phyloP scores from a whole-genome alignment of 2,888 invertebrate genomes.

The Exocentrus adspersus region DNA sequence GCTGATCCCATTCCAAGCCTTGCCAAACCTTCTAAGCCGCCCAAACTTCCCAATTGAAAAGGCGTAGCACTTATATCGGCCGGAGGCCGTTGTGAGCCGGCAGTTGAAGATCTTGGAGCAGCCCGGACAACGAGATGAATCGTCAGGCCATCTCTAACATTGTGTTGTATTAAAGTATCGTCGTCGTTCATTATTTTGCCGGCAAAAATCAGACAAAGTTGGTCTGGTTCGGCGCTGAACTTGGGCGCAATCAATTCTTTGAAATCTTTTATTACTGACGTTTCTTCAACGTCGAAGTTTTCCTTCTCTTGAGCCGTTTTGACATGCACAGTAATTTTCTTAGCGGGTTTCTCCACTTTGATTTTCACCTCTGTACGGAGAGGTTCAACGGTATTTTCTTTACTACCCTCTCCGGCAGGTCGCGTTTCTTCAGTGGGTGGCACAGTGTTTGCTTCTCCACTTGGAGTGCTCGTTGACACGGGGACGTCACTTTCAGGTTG shows the following conservation, averaged over 20 bases:
- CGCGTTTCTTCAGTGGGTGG: slow-evolving; percentile 10
- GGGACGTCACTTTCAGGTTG: slow-evolving; percentile 16
- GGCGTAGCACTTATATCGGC: slow-evolving; percentile 55
- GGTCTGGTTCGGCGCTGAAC: slow-evolving; percentile 87
- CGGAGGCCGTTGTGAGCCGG: slow-evolving; percentile 56
- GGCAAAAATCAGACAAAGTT: slow-evolving; percentile 95
- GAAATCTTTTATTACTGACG: slow-evolving; percentile 89
- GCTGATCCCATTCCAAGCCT: slow-evolving; percentile 76
- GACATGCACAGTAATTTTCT: slow-evolving; percentile 84
- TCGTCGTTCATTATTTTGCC: slow-evolving; percentile 98
- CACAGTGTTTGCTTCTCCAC: background rate
- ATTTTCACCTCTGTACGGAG: background rate
- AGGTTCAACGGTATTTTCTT: background rate
- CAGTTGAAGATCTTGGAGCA: slow-evolving; percentile 70
- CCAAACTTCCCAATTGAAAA: slow-evolving; percentile 63
- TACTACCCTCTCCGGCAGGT: background rate
- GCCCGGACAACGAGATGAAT: slow-evolving; percentile 94
- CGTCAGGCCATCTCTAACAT: slow-evolving; percentile 94
- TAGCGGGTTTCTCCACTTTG: slow-evolving; percentile 38
- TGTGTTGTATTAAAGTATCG: slow-evolving; percentile 86
- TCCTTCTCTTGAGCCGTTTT: slow-evolving; percentile 94
- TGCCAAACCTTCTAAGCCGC: slow-evolving; percentile 79
- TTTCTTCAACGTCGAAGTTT: slow-evolving; percentile 85
- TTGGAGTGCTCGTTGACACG: background rate
- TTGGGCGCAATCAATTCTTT: slow-evolving; percentile 84